Base-by-base conservation (phyloP, 64 coral and sea anemone genomes). In the Actinia equina region DNA sequence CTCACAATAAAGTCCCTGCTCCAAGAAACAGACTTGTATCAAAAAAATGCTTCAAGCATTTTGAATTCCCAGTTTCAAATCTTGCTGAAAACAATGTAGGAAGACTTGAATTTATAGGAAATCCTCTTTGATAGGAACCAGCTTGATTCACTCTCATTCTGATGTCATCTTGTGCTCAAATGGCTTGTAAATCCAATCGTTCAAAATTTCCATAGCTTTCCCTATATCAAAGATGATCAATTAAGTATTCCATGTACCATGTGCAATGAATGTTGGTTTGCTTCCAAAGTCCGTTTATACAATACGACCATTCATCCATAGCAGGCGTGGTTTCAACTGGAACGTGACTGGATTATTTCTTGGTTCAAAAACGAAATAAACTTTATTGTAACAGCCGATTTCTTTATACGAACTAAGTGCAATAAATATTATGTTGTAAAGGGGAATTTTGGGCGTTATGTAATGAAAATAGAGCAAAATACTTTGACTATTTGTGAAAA, bases 51-150 rank as follows among this genome's bases (percentile, higher is more conserved):
- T 74, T n/a, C n/a, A 74, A 74, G 69, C 69, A 74, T 14, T 15
- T 30, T 27, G 69, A 74, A 25, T 74, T 74, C 69, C 69, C 69
- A 74, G n/a, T 15, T 8, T 57, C 2, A 57, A 57, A 14, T 57
- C 26, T 74, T 15, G 69, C 69, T 74, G 69, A 74, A 74, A 69
- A 69, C 63, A 25, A 69, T 69, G 63, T 22, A 69, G 63, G 63
- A 69, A 69, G 9, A 7, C 63, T 60, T 1, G 63, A 69, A 74
- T 74, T 12, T 5, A 6, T 30, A 74, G 12, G 69, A 74, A 41
- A 14, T 74, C 69, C 69, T 74, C 12, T 16, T 37, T 37, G 30
- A 37, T 74, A n/a, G 8, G 20, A 74, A 74, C n/a, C 7, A 13
- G 23, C 25, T 74, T 74, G 69, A 37, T 41, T 74, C 62, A 16